Base-by-base conservation (phyloP, 1,140 invertebrate species). In the Hycleus cichorii region DNA sequence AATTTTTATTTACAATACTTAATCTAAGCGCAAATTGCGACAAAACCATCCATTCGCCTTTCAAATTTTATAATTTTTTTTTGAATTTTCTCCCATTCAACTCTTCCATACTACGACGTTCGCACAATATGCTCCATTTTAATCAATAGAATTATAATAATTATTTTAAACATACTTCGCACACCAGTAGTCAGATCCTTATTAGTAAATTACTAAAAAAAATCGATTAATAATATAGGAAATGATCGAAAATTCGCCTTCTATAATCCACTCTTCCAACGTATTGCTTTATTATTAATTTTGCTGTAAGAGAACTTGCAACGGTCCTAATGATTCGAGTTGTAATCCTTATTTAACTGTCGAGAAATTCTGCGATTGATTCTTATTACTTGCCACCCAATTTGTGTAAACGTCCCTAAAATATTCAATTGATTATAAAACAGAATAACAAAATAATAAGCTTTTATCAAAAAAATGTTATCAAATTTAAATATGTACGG, bases 331-430 rank as follows among this genome's bases (percentile, higher is more conserved):
- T 10, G 4, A 5, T 32, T 32, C 18, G 18, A 18, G 18, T 32
- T 32, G 32, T 32, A 7, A n/a, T 42, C 10, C 2, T 78, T 79
- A 82, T 75, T 81, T 82, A 57, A 82, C 80, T 47, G 80, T 80
- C 40, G 80, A 81, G 64, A 78, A 82, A 64, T 80, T 81, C 68
- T 81, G 81, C 64, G 80, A 75, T 64, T 83, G 78, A 73, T 84
- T 87, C 76, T 88, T 85, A 79, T 91, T 90, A 57, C 85, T 84
- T 46, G 89, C 85, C 60, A 93, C 90, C 90, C 91, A 94, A 32
- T 85, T 89, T 67, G 85, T 89, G 78, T 92, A 94, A 44, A 94
- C 90, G 76, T 93, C 90, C 77, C 90, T 93, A 67, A 69, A 58
- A 49, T 52, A 45, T 4, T 26, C 3, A 44, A 45, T 27, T 6